These are phyloP conservation scores for Mus musculus DNA, from an alignment of 2,113 vertebrate genomes.

Conservation along the genomic window GRCm39 chr6:114688001-114688500, in stretches of 20 bases:
- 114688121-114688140: not conserved
- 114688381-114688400: not conserved
- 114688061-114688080: conserved; percentile 1
- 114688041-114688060: not conserved
- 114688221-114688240: not conserved
- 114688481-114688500: not conserved
- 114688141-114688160: not conserved
- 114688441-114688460: not conserved
- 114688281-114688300: conserved; percentile 45
- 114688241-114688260: not conserved
- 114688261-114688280: not conserved
- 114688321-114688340: not conserved
- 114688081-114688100: not conserved
- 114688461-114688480: not conserved
- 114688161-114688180: not conserved
- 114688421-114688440: not conserved
- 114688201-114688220: not conserved
- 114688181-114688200: not conserved
- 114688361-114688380: conserved; percentile 24
- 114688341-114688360: not conserved
- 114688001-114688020: not conserved
- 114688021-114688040: not conserved
- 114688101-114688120: not conserved
- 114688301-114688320: not conserved
- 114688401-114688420: conserved; percentile 25